Conservation (phyloP, 2,888 invertebrate genomes). For the Melieria omissa region DNA sequence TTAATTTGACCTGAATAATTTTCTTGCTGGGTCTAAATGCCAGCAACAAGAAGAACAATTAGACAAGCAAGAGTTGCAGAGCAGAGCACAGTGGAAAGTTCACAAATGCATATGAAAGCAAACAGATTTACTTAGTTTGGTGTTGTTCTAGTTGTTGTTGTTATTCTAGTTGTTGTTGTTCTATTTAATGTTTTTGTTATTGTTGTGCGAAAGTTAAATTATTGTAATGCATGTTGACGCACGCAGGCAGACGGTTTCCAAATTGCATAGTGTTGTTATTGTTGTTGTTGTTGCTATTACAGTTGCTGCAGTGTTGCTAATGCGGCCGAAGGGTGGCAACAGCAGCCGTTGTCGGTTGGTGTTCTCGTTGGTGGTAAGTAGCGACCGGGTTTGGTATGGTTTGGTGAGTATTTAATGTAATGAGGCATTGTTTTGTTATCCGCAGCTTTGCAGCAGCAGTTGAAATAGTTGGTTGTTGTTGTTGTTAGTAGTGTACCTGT, state of each 20-base stretch:
- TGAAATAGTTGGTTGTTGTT: not conserved
- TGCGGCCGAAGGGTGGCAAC: too few species aligned
- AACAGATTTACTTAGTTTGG: too few species aligned
- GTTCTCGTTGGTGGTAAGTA: not conserved
- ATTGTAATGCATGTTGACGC: constrained; percentile 18
- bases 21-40: too few species aligned
- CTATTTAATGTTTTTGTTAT: not conserved
- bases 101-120: too few species aligned
- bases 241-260: constrained; percentile 13
- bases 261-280: not conserved
- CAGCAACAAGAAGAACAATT: too few species aligned
- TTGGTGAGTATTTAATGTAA: constrained; percentile 28
- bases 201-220: constrained; percentile 1
- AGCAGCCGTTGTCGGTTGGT: too few species aligned
- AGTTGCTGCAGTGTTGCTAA: too few species aligned
- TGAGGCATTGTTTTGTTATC: constrained; percentile 27
- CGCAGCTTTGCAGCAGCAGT: not conserved
- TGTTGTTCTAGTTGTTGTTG: too few species aligned
- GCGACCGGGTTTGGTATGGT: not conserved
- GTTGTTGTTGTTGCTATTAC: too few species aligned
- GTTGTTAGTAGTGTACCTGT: not conserved
- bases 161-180: not conserved
- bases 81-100: too few species aligned
- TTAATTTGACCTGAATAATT: too few species aligned
- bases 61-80: too few species aligned